Conservation (phyloP, 2,888 invertebrate species). For the Aphodius sticticus region DNA sequence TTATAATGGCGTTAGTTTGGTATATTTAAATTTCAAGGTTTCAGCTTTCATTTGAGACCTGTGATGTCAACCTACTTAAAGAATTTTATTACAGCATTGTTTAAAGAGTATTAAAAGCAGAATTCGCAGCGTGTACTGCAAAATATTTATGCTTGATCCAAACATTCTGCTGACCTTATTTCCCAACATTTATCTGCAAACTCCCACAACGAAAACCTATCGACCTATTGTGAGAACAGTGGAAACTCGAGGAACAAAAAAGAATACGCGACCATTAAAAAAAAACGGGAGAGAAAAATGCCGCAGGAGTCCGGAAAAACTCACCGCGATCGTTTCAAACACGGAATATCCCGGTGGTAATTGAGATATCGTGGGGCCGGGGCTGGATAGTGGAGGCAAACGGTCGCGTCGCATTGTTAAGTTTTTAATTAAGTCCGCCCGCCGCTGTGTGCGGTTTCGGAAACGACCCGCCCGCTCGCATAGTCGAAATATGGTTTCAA, state of each 20-base stretch:
- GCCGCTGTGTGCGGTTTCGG: neutral
- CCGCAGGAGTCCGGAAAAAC: neutral
- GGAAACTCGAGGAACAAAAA: neutral
- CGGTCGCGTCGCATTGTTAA: constrained; percentile 7
- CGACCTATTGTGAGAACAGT: neutral
- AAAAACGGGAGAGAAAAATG: neutral
- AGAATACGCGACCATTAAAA: neutral
- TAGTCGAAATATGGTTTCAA: neutral
- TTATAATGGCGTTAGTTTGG: no score
- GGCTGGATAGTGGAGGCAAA: neutral
- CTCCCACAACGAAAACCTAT: neutral
- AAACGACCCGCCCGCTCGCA: neutral
- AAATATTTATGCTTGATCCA: no score
- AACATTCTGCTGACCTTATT: no score
- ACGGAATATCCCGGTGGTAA: neutral
- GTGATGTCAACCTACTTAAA: no score
- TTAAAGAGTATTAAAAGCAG: no score
- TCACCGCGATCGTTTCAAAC: neutral
- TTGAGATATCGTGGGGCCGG: neutral
- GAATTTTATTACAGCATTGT: no score
- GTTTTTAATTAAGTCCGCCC: constrained; percentile 24
- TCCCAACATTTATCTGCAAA: neutral
- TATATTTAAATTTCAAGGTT: no score
- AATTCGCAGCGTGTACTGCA: no score
- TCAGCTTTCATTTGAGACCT: no score